A percentile compares a stretch with the other conserved stretches of the same genome.
Evolutionary conservation across 2,888 invertebrate species (phyloP).

Genomic region (Harpagoxenus sublaevis): DNA sequence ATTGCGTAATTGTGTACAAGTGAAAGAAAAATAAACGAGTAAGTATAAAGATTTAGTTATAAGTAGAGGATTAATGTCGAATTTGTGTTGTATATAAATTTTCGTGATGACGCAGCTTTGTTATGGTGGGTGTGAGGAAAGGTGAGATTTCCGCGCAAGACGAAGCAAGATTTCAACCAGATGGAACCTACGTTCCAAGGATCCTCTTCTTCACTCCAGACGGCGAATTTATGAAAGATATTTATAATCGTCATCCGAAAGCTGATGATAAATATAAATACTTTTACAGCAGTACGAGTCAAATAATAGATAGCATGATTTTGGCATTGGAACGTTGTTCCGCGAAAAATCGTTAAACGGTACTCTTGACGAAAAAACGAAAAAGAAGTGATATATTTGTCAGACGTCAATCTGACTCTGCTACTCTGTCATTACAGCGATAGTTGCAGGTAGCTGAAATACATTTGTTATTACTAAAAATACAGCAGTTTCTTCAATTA

Average conservation of each 20-base stretch:
- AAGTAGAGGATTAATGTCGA: not conserved
- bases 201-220: slow-evolving; percentile 89
- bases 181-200: slow-evolving; percentile 90
- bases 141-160: slow-evolving; percentile 87
- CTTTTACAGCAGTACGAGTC: slow-evolving; percentile 87
- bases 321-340: slow-evolving; percentile 80
- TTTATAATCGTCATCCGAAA: slow-evolving; percentile 88
- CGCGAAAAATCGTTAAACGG: not conserved
- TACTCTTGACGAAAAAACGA: slow-evolving; percentile 1
- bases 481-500: slow-evolving; percentile 3
- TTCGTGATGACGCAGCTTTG: slow-evolving; percentile 85
- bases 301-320: slow-evolving; percentile 87
- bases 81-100: not conserved
- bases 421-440: not conserved
- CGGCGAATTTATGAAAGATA: slow-evolving; percentile 87
- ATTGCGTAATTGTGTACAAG: no score
- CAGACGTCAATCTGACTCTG: not conserved
- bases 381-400: not conserved
- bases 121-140: slow-evolving; percentile 90
- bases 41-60: not conserved
- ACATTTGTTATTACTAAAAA: not conserved
- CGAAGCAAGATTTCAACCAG: slow-evolving; percentile 87
- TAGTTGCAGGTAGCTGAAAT: not conserved
- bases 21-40: not conserved
- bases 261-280: slow-evolving; percentile 88